Base-by-base conservation (phyloP, 2,888 invertebrate species). In the Drosophila parthenogenetica region DNA sequence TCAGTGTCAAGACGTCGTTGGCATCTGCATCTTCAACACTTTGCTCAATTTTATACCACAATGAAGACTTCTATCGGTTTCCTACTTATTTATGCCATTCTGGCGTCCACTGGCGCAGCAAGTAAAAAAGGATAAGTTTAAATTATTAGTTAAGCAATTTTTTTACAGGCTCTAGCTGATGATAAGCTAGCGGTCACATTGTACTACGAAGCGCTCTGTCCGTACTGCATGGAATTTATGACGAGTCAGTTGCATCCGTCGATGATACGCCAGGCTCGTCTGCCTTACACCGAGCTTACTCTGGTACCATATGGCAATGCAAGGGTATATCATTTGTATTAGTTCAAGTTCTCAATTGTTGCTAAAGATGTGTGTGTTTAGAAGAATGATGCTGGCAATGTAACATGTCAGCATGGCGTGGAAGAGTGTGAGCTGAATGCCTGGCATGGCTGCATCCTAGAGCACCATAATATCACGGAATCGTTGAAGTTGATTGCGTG, bases 351-450 rank as follows among this genome's bases (percentile, higher is more conserved):
- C 19, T 29, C 13, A n/a, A 3, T 1, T 7, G 2, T 3, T 4
- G 0, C 29, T 54, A 1, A 35, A 45, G 2, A 5, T 22, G 43
- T 11, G 0, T 5, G 8, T 32, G 10, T 8, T 0, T 35, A 82
- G 82, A 8, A 8, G 5, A 39, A 48, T 19, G 35, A 42, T 0
- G 11, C 40, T 11, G 82, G 70, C 2, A 53, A 69, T 11, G 66
- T 92, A 2, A 57, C 22, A 0, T 92, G 92, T 39, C 92, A 92
- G 64, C 92, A 92, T 63, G 92, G 92, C 0, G 48, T 13, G 2
- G 32, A 35, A 0, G 92, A 92, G 62, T 92, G 92, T 62, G 87
- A 91, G 25, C 57, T 90, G 16, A 92, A 92, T 81, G 91, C 92
- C 4, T 71, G 90, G 59, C 92, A 92, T 66, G 92, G 80, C 16